Base-by-base conservation (phyloP, 2,888 invertebrate genomes). In the Gymnocheta viridis region DNA sequence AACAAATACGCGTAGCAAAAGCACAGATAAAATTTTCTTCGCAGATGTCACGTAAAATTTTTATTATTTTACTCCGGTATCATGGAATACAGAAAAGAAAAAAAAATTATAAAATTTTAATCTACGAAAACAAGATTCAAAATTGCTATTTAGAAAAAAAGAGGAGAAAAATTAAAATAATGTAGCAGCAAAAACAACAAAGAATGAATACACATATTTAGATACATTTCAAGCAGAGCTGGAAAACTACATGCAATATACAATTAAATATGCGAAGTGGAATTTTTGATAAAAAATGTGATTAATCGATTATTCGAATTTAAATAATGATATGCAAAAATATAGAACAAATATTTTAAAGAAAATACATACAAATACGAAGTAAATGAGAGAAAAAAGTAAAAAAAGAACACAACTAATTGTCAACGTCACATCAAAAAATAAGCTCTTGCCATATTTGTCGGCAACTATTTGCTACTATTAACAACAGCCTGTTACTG, bases 11-110 rank as follows among this genome's bases (percentile, higher is more conserved):
- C 38, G 19, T 12, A 49, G 12, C 19, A 0, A 56, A 24, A 73
- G 2, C 0, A 10, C 44, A 24, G 47, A 64, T 62, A 62, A 64
- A 44, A 54, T 47, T 69, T 86, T 87, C 88, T 86, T 87, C 86
- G 78, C 83, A 79, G 83, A 85, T 85, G 81, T 66, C 85, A 74
- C 27, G 82, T 49, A 76, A 69, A 78, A 22, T 74, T 82, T 83
- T 82, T 64, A 85, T 87, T 86, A 86, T 74, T 77, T 73, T 56
- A 51, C 35, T 38, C 32, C 66, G 64, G 27, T 72, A 74, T 60
- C 58, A 67, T 38, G 38, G 60, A 41, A 44, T 41, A 27, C 32
- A 56, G 19, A 66, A 70, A 35, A 72, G 17, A 41, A 44, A 24
- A 27, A 60, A 17, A 64, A 67, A 58, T 35, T 49, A 14, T 1